Percentiles rank a stretch among this genome's conserved stretches.
Conservation (phyloP, 2,797 vertebrate genomes). For the Pachyuromys duprasi region DNA sequence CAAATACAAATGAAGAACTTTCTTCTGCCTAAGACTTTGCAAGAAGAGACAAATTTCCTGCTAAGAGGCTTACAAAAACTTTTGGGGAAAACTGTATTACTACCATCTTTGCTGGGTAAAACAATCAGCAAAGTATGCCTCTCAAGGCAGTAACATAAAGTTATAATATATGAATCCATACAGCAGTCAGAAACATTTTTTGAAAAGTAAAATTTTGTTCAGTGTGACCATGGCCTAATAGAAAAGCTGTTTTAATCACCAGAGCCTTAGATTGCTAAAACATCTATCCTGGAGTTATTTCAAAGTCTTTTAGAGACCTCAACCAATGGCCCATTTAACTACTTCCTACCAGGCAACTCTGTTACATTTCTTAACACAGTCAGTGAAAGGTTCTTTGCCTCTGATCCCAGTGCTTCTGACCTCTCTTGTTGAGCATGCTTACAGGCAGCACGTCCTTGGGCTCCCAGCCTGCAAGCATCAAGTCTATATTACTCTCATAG, state of each 20-base stretch:
- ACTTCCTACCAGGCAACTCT: slow-evolving; percentile 22
- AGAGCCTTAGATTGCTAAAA: slow-evolving; percentile 41
- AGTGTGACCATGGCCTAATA: background rate
- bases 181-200: slow-evolving; percentile 33
- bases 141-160: slow-evolving; percentile 21
- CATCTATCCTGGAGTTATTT: slow-evolving; percentile 21
- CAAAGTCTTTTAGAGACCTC: slow-evolving; percentile 12
- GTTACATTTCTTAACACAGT: slow-evolving; percentile 19
- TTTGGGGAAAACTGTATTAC: background rate
- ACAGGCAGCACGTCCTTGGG: background rate
- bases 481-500: background rate
- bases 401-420: background rate
- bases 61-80: slow-evolving; percentile 24
- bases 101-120: slow-evolving; percentile 27
- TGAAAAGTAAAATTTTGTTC: slow-evolving; percentile 14
- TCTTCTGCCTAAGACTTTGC: slow-evolving; percentile 36
- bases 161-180: slow-evolving; percentile 36
- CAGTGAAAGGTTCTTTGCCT: background rate
- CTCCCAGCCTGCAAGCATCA: background rate
- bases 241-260: slow-evolving; percentile 37
- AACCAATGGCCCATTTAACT: slow-evolving; percentile 27
- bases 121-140: slow-evolving; percentile 52
- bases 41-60: slow-evolving; percentile 56
- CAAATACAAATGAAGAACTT: slow-evolving; percentile 40
- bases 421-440: background rate